Conservation (phyloP, 2,113 vertebrate genomes). For the Promerops cafer region DNA sequence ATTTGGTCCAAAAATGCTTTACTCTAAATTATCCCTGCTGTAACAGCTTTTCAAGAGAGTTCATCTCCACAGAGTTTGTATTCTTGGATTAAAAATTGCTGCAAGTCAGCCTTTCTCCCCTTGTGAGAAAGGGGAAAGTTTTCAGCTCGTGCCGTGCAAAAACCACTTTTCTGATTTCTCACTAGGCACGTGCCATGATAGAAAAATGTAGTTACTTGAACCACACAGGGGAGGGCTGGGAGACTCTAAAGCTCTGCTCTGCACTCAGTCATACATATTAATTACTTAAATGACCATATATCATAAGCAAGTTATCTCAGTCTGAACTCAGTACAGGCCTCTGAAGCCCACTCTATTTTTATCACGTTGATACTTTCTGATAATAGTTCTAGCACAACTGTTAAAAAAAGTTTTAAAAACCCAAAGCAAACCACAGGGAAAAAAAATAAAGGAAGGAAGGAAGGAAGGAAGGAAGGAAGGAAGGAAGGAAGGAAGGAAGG, state of each 20-base stretch:
- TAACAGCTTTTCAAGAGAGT: not conserved
- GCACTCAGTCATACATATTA: not conserved
- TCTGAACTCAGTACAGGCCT: not conserved
- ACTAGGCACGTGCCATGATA: not conserved
- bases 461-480: no score
- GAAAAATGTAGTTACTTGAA: not conserved
- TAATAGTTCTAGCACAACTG: not conserved
- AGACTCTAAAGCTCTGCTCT: not conserved
- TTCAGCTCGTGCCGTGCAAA: not conserved
- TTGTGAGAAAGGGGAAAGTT: not conserved
- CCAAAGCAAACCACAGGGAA: not conserved
- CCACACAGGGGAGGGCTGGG: fast-evolving
- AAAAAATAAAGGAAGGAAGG: no score
- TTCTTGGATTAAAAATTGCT: not conserved
- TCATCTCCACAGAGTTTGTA: not conserved
- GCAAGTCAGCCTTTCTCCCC: not conserved
- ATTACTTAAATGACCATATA: not conserved
- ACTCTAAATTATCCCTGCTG: not conserved
- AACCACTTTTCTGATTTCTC: not conserved
- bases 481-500: no score
- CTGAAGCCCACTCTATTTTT: not conserved
- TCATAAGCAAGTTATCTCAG: not conserved
- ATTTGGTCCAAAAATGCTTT: not conserved
- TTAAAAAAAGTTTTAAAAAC: not conserved
- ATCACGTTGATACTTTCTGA: not conserved